Evolutionary conservation across 2,797 vertebrate genomes (phyloP).

Genomic region (Varecia variegata): DNA sequence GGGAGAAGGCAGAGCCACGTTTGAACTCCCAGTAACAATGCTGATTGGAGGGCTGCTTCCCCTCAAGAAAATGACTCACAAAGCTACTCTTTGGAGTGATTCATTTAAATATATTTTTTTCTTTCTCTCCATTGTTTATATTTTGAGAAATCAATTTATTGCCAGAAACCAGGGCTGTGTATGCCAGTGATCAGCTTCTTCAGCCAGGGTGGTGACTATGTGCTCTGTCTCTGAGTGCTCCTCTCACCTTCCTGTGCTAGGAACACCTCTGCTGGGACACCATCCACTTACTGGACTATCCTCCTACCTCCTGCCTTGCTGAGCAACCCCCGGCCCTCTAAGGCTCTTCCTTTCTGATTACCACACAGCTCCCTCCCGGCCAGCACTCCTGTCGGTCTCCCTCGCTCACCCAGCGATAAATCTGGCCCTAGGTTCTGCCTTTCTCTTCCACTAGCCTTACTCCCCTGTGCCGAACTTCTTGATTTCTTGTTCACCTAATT

Average conservation of each 20-base stretch:
- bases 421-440: background rate
- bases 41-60: background rate
- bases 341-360: background rate
- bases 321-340: no score
- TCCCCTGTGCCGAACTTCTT: fast-evolving
- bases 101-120: background rate
- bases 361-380: background rate
- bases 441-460: background rate
- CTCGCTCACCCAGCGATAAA: background rate
- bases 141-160: background rate
- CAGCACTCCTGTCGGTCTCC: background rate
- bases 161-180: background rate
- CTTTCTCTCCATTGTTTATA: background rate
- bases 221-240: background rate
- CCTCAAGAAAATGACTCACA: background rate
- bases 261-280: background rate
- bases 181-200: fast-evolving
- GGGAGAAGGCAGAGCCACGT: background rate
- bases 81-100: background rate
- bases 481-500: background rate
- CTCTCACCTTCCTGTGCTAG: fast-evolving
- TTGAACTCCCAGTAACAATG: no score
- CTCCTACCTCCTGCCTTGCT: no score
- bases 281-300: background rate
- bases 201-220: fast-evolving